Base-by-base conservation (phyloP, 2,113 vertebrate species). In the Pangasianodon gigas region DNA sequence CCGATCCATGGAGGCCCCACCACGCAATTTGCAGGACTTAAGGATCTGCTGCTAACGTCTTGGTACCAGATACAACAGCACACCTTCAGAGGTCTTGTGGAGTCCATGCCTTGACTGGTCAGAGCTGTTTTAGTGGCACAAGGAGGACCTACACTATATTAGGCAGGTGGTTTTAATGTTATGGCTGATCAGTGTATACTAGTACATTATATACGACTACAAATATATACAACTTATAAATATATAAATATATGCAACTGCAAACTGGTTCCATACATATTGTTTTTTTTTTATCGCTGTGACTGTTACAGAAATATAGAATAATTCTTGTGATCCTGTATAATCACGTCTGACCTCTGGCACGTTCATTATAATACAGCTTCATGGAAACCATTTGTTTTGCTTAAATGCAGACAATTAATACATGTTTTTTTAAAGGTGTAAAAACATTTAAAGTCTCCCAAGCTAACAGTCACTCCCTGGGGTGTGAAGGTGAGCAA, bases 401-500 rank as follows among this genome's bases (percentile, higher is more conserved):
- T 37, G 6, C 2, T 41, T 32, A 58, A 83, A 56, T 11, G 32
- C 52, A 37, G 48, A 37, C 7, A 37, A 56, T 32, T n/a, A n/a
- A 52, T 71, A 18, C 2, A 29, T 67, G 0, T 16, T n/a, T 52
- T 24, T 44, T 48, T 32, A 18, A 65, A 37, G 44, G 16, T 14
- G 71, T 44, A 56, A 86, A 74, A 69, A 52, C 79, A 18, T 81
- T 56, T 19, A 32, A 81, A 32, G 46, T 80, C 29, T 56, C 54
- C 92, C 92, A 88, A 92, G 92, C 93, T 94, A 93, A 87, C 90
- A 77, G 94, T 95, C 94, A 95, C 94, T 93, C 93, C 93, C 93
- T 93, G 94, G 94, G 58, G 85, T 95, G 93, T 93, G 95, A 94
- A 90, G 18, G 93, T 93, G 94, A 90, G 94, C 94, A 96, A 96